Percentiles rank a stretch among this genome's conserved stretches.
Evolutionary conservation across 2,797 vertebrate species (phyloP).

Genomic region (Cygnus olor): DNA sequence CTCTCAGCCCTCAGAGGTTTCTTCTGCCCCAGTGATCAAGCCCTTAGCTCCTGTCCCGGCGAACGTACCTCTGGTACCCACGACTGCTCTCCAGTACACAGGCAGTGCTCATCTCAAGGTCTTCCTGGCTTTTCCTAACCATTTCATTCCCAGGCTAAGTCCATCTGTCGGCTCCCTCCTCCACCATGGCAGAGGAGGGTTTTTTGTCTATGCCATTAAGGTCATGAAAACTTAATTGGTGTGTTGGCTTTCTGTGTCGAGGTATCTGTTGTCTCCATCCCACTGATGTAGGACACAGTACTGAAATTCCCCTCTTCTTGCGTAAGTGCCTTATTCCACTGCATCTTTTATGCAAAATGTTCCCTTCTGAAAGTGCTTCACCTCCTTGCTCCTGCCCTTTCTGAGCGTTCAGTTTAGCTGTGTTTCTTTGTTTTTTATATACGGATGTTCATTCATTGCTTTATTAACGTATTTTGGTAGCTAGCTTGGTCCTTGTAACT

Average conservation of each 20-base stretch:
- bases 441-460: accelerated
- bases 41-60: background rate
- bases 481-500: background rate
- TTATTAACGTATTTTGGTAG: background rate
- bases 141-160: background rate
- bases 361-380: background rate
- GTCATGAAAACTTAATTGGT: background rate
- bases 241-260: background rate
- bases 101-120: background rate
- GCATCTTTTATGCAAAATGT: background rate
- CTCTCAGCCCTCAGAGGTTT: background rate
- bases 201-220: constrained; percentile 10
- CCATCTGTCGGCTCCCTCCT: background rate
- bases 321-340: background rate
- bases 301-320: background rate
- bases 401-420: background rate
- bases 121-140: background rate
- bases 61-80: background rate
- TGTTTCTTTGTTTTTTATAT: background rate
- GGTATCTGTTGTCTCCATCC: background rate
- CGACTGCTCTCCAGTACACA: background rate
- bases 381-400: background rate
- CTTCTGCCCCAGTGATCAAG: background rate
- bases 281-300: background rate
- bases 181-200: background rate